Evolutionary conservation across 2,113 vertebrate species (phyloP), one percentile per base, ranked within the genome.

Genomic region (Fulmarus glacialis): DNA sequence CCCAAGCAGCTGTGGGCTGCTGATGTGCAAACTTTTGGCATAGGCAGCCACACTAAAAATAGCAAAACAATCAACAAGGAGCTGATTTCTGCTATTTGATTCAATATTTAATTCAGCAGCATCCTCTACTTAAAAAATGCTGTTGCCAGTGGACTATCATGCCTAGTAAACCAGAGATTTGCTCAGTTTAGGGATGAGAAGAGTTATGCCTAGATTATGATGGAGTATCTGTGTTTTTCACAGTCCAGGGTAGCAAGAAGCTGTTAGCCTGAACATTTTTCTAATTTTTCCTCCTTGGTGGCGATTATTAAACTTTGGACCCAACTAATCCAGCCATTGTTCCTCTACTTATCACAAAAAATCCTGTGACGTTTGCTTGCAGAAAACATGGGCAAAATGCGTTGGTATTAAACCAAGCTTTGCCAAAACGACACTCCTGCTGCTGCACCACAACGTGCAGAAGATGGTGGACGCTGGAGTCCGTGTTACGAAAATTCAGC

Each of bases 331-430:
- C 45, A 47, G 55, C 12, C 56, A 4, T 4, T 9, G 23, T 6
- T 53, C 36, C 50, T 52, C 29, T 34, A 11, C n/a, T 50, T 11
- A 22, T 8, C 1, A 4, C 29, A 56, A n/a, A 63, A 30, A 15
- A 15, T 12, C 32, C 48, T 1, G 27, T 38, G 27, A 11, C 0
- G 1, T 22, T 32, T 52, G 40, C 52, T 71, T 8, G 16, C 21
- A 15, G 27, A 38, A 40, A 30, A 29, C 21, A 6, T 0, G 14
- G 11, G 30, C 58, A 26, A 21, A 19, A 1, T 0, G 4, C 0
- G 2, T 0, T 2, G 60, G 42, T 12, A n/a, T 0, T 5, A 8
- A 12, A 7, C 27, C 1, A 5, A 32, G 62, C 38, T 22, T 2
- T 14, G 53, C 53, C 53, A 8, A 19, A 11, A 11, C 11, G n/a